Percentiles rank a stretch among this genome's conserved stretches.
Evolutionary conservation across 2,113 vertebrate genomes (phyloP).

Genomic region (Actenoides lindsayi): DNA sequence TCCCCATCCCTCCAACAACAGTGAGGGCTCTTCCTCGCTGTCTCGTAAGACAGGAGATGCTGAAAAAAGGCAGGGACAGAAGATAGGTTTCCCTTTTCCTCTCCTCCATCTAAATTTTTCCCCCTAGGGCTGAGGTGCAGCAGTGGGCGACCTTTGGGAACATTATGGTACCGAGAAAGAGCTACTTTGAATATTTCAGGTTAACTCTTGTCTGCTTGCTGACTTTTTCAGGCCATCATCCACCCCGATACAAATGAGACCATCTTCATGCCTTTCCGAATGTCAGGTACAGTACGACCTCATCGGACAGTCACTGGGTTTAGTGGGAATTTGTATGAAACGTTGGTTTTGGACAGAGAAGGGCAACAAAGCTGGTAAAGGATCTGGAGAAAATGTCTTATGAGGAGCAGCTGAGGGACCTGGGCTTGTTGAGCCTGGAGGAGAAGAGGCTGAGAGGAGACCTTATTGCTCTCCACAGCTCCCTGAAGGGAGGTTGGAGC

Average conservation of each 20-base stretch:
- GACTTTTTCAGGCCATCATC: constrained; percentile 86
- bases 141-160: background rate
- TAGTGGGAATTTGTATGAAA: accelerated
- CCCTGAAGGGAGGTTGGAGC: too few species aligned
- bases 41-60: background rate
- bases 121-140: accelerated
- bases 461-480: too few species aligned
- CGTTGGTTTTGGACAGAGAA: too few species aligned
- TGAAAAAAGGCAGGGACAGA: background rate
- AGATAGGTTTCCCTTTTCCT: background rate
- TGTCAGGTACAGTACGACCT: constrained; percentile 86
- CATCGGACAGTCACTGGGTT: accelerated
- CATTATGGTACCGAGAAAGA: background rate
- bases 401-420: too few species aligned
- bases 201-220: background rate
- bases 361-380: too few species aligned
- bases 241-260: constrained; percentile 94
- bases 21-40: background rate
- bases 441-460: too few species aligned
- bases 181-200: accelerated
- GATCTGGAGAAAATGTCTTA: too few species aligned
- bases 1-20: background rate
- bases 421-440: too few species aligned
- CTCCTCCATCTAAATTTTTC: background rate
- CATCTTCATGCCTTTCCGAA: constrained; percentile 96